These are phyloP conservation scores for Teleiodes luculella DNA, from an alignment of 2,888 invertebrate genomes.

Conservation along the genomic window DNA sequence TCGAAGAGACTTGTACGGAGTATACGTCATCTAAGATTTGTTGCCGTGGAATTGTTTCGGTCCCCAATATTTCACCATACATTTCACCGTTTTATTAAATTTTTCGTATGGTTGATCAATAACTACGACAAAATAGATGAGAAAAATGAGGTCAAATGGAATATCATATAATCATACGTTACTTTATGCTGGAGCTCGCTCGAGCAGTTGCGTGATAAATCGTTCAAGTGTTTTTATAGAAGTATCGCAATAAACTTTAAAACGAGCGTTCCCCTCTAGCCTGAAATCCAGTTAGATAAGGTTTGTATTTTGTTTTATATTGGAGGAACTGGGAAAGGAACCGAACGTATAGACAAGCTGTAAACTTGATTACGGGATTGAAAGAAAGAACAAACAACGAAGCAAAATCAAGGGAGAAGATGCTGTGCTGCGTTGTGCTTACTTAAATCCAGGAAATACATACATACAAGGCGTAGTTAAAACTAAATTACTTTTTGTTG, in stretches of 20 bases:
- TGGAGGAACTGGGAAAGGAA: slow-evolving; percentile 38
- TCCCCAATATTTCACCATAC: slow-evolving; percentile 34
- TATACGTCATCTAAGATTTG: slow-evolving; percentile 45
- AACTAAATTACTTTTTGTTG: slow-evolving; percentile 36
- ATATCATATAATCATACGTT: neutral
- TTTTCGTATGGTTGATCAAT: slow-evolving; percentile 37
- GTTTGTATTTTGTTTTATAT: slow-evolving; percentile 30
- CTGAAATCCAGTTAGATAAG: slow-evolving; percentile 3
- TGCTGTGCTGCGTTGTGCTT: slow-evolving; percentile 47
- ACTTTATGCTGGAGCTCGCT: neutral
- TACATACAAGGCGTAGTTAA: slow-evolving; percentile 31
- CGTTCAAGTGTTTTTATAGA: slow-evolving; percentile 3
- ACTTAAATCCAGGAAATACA: slow-evolving; percentile 51
- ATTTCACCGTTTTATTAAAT: slow-evolving; percentile 43
- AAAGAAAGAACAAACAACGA: slow-evolving; percentile 62
- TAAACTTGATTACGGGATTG: slow-evolving; percentile 60
- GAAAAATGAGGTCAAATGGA: slow-evolving; percentile 19
- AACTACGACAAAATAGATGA: slow-evolving; percentile 27
- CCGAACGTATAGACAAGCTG: slow-evolving; percentile 49
- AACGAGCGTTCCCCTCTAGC: slow-evolving; percentile 5
- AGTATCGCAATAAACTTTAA: slow-evolving; percentile 6
- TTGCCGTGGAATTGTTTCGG: slow-evolving; percentile 30
- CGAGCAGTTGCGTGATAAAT: slow-evolving; percentile 10
- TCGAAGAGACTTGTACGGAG: slow-evolving; percentile 45
- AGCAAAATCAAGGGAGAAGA: slow-evolving; percentile 58